Evolutionary conservation across 2,888 invertebrate genomes (phyloP).

Genomic region (Pseudoips prasinana): DNA sequence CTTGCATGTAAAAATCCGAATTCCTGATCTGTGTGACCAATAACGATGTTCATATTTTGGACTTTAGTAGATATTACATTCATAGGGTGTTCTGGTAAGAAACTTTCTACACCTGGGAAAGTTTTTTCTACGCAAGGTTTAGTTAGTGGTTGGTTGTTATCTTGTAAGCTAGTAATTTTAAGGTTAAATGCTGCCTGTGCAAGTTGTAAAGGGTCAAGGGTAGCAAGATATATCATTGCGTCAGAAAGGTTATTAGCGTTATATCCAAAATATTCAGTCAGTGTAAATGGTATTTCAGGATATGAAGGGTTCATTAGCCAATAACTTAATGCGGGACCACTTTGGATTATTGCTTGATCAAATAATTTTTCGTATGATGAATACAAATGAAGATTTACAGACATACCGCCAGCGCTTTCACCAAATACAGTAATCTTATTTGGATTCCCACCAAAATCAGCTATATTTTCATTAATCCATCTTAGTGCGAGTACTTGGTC

Average conservation of each 20-base stretch:
- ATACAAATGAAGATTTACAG: constrained; percentile 48
- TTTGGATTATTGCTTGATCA: constrained; percentile 47
- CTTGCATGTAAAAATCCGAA: constrained; percentile 1
- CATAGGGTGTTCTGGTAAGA: too few relatives aligned
- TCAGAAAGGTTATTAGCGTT: constrained; percentile 27
- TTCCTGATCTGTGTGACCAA: constrained; percentile 15
- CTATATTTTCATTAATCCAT: constrained; percentile 55
- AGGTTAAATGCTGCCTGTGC: constrained; percentile 36
- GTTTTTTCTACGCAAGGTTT: constrained; percentile 15
- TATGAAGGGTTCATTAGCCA: constrained; percentile 36
- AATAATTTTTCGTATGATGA: constrained; percentile 42
- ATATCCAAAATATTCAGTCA: constrained; percentile 43
- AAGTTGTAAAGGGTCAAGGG: constrained; percentile 22
- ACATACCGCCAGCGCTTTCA: constrained; percentile 47
- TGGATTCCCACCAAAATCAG: constrained; percentile 53
- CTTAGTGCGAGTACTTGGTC: constrained; percentile 51
- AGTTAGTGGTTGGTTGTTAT: neutral
- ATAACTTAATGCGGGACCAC: constrained; percentile 42
- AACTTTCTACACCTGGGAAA: constrained; percentile 13
- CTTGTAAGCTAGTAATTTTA: constrained; percentile 39
- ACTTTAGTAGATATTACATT: constrained; percentile 13
- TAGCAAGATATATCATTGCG: constrained; percentile 41
- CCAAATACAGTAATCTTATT: constrained; percentile 51
- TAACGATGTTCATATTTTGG: constrained; percentile 5
- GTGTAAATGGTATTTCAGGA: constrained; percentile 34